phyloP scores from a whole-genome alignment of 2,797 vertebrate species.

The Apogon hyalosoma region DNA sequence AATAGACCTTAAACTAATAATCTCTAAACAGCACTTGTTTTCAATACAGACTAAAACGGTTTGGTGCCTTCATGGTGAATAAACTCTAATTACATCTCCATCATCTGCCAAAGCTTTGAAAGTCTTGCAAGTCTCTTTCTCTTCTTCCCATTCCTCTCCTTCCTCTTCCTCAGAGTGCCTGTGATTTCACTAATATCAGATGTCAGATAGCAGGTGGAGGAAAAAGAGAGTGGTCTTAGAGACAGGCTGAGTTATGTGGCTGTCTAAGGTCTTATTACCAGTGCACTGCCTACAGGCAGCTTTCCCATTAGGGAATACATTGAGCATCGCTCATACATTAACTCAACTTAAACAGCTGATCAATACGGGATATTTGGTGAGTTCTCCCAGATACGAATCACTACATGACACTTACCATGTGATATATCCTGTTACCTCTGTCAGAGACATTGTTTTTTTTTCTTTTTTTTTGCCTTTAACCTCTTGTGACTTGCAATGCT shows the following conservation, averaged over 20 bases:
- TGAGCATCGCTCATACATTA: constrained; percentile 78
- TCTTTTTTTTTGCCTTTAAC: constrained; percentile 38
- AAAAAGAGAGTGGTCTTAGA: constrained; percentile 76
- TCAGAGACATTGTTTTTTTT: constrained; percentile 36
- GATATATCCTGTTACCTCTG: constrained; percentile 33
- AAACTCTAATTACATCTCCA: constrained; percentile 53
- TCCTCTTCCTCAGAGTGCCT: constrained; percentile 58
- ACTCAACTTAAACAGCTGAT: constrained; percentile 78
- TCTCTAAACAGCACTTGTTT: constrained; percentile 38
- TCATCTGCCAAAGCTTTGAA: constrained; percentile 31
- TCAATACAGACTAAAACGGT: constrained; percentile 38
- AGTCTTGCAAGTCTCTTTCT: constrained; percentile 39
- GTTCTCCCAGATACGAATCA: constrained; percentile 61
- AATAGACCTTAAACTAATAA: constrained; percentile 32
- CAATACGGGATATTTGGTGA: constrained; percentile 73
- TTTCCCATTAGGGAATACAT: constrained; percentile 77
- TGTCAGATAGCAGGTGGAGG: constrained; percentile 78
- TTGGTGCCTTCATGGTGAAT: constrained; percentile 48
- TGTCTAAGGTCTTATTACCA: constrained; percentile 78
- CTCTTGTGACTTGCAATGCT: constrained; percentile 18
- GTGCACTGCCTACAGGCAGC: constrained; percentile 72
- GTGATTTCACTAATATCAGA: constrained; percentile 76
- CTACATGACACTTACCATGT: constrained; percentile 57
- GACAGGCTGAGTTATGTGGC: constrained; percentile 79
- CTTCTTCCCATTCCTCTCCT: constrained; percentile 39